Percentiles rank a stretch among this genome's conserved stretches.
phyloP scores from a whole-genome alignment of 2,113 vertebrate species.

The Bettongia penicillata region DNA sequence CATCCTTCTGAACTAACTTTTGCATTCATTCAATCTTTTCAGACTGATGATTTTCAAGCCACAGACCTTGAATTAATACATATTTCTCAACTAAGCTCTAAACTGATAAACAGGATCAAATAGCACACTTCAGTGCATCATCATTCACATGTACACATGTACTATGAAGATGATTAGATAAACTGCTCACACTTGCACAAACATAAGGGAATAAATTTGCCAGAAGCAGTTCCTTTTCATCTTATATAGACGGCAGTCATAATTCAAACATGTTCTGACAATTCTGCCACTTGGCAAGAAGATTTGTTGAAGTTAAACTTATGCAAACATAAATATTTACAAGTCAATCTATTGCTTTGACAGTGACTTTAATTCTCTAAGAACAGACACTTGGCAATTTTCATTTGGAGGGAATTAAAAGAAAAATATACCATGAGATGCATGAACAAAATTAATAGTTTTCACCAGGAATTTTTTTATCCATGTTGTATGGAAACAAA shows the following conservation, averaged over 20 bases:
- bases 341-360: conserved; percentile 74
- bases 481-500: background rate
- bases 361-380: conserved; percentile 55
- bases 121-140: conserved; percentile 41
- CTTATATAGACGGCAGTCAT: conserved; percentile 47
- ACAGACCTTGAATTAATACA: conserved; percentile 23
- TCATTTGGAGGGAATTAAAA: conserved; percentile 50
- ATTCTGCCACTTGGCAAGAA: conserved; percentile 29
- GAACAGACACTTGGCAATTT: conserved; percentile 45
- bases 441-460: conserved; percentile 16
- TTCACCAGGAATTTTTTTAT: conserved; percentile 9
- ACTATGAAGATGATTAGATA: conserved; percentile 55
- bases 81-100: conserved; percentile 6
- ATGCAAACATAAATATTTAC: conserved; percentile 67
- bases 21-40: background rate
- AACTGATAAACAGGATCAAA: conserved; percentile 26
- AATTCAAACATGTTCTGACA: conserved; percentile 68
- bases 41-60: background rate
- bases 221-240: conserved; percentile 64
- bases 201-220: conserved; percentile 27
- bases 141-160: conserved; percentile 34
- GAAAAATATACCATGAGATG: background rate
- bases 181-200: conserved; percentile 58
- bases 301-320: conserved; percentile 69
- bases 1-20: background rate